Evolutionary conservation across 2,797 vertebrate genomes (phyloP).

Genomic region (Enteromius trimaculatus): DNA sequence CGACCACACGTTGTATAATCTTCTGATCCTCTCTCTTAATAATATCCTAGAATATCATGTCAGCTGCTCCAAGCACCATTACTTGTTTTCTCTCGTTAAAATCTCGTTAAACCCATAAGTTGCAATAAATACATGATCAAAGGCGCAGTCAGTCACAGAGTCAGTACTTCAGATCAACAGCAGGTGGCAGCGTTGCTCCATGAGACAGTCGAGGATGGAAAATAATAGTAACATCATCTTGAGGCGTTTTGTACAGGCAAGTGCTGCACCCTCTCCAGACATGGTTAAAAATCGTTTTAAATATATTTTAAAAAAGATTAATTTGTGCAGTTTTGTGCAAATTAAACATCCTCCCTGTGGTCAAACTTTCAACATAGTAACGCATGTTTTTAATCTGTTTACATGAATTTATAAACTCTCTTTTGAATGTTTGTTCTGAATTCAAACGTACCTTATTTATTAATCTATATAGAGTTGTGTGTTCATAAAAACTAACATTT

Average conservation of each 20-base stretch:
- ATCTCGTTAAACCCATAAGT: not conserved
- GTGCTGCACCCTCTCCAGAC: too few relatives aligned
- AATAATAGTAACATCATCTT: not conserved
- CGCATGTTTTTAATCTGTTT: not conserved
- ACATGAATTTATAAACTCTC: not conserved
- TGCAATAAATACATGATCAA: not conserved
- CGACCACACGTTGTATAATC: not conserved
- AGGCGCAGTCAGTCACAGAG: not conserved
- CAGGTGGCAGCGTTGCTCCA: constrained; percentile 25
- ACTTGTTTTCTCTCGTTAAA: not conserved
- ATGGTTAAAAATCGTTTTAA: not conserved
- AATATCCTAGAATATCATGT: not conserved
- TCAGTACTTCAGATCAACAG: not conserved
- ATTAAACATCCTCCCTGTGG: not conserved
- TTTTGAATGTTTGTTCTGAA: not conserved
- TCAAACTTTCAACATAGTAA: not conserved
- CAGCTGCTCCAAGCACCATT: not conserved
- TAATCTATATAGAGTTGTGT: not conserved
- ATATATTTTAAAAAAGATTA: not conserved
- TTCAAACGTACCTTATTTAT: not conserved
- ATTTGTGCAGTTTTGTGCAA: not conserved
- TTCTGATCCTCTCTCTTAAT: not conserved
- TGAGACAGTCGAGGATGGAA: not conserved
- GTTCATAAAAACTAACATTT: not conserved
- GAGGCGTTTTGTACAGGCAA: not conserved